A percentile compares a stretch with the other conserved stretches of the same genome.
Evolutionary conservation across 2,113 vertebrate species (phyloP).

Genomic region (Ptychochromis oligacanthus): DNA sequence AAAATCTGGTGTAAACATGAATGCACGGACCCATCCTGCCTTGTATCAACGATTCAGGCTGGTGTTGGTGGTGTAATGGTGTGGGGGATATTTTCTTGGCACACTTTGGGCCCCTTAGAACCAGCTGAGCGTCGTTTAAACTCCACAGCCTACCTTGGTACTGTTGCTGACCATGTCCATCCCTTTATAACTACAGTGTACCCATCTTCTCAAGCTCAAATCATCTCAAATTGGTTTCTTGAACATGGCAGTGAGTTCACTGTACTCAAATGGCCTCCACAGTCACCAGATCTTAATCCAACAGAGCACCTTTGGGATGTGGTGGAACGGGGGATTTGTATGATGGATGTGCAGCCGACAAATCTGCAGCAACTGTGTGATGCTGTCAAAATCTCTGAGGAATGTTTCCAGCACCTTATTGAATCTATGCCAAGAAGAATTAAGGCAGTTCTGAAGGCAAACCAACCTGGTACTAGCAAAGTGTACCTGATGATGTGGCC

Average conservation of each 20-base stretch:
- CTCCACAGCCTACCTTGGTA: too few relatives aligned
- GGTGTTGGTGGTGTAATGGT: too few relatives aligned
- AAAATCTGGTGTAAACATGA: too few relatives aligned
- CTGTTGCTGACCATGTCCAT: too few relatives aligned
- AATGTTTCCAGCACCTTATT: not conserved
- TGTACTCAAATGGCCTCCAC: not conserved
- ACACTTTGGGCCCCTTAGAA: too few relatives aligned
- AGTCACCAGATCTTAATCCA: not conserved
- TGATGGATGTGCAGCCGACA: not conserved
- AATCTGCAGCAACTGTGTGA: not conserved
- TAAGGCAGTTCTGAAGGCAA: fast-evolving
- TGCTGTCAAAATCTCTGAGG: not conserved
- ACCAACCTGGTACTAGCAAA: not conserved
- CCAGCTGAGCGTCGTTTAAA: too few relatives aligned
- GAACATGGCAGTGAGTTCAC: not conserved
- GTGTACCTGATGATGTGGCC: not conserved
- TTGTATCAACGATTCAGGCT: too few relatives aligned
- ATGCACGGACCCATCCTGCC: too few relatives aligned
- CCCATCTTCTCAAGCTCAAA: too few relatives aligned
- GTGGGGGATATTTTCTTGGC: too few relatives aligned
- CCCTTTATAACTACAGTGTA: too few relatives aligned
- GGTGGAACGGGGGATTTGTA: not conserved
- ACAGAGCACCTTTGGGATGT: too few relatives aligned
- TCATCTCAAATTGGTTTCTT: not conserved
- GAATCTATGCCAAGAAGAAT: not conserved